Evolutionary conservation across 2,113 vertebrate species (phyloP).

Genomic region (Propithecus coquereli): DNA sequence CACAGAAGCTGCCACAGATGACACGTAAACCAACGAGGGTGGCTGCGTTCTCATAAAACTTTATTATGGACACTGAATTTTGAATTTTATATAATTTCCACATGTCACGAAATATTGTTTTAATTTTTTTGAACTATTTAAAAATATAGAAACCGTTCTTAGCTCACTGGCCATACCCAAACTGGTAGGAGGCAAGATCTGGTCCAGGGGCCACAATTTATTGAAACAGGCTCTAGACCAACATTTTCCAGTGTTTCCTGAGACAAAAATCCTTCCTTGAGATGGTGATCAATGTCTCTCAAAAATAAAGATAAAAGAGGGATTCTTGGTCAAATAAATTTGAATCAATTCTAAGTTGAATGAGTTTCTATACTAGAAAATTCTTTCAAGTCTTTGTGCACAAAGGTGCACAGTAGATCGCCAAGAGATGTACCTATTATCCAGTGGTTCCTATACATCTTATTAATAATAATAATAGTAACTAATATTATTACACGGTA

Average conservation of each 20-base stretch:
- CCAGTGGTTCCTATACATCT: background rate
- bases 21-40: fast-evolving
- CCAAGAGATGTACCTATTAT: background rate
- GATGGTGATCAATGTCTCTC: background rate
- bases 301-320: background rate
- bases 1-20: background rate
- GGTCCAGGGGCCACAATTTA: background rate
- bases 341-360: background rate
- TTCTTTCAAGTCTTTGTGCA: too few species aligned
- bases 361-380: background rate
- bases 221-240: fast-evolving
- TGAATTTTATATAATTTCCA: background rate
- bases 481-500: too few species aligned
- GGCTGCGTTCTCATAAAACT: background rate
- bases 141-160: background rate
- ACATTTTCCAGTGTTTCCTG: background rate
- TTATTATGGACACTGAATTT: background rate
- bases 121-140: background rate
- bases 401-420: fast-evolving
- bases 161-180: background rate
- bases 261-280: background rate
- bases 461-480: background rate
- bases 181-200: too few species aligned
- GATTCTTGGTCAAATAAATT: background rate
- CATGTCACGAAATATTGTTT: background rate